Evolutionary conservation across 2,888 invertebrate genomes (phyloP), one percentile per base, ranked within the genome.

Genomic region (Agelastica alni): DNA sequence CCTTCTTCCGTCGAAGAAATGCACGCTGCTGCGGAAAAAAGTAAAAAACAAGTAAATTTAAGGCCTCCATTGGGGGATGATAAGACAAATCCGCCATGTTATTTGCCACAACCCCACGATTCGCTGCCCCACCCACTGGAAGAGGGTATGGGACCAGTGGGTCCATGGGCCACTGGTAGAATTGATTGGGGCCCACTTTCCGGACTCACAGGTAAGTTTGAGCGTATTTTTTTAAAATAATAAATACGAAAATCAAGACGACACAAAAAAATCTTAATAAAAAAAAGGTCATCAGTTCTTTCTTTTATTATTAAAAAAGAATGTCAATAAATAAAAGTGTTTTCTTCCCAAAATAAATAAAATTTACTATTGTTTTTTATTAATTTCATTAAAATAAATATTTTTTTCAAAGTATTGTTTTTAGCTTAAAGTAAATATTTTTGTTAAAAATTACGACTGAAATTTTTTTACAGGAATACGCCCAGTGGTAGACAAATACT

Each of bases 401-500:
- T n/a, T n/a, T n/a, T 30, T 1, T 10, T 30, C 7, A 16, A 3
- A 14, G n/a, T 41, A 6, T n/a, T 41, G 12, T 7, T 41, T 20
- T 18, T 18, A 9, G 5, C 43, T 26, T 12, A 28, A 22, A 20
- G 2, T n/a, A 9, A 36, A 2, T 5, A 46, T 32, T 10, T 44
- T 39, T 6, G n/a, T n/a, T n/a, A n/a, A n/a, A n/a, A n/a, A n/a
- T n/a, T n/a, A n/a, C n/a, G n/a, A n/a, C n/a, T n/a, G n/a, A n/a
- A n/a, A n/a, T n/a, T n/a, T n/a, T n/a, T n/a, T n/a, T n/a, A n/a
- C 7, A 57, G 58, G 90, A 2, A 85, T 89, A 0, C 79, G 89
- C 58, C 90, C 90, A 0, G 80, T 82, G 0, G 89, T 88, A 6
- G 88, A 88, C 75, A 87, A 86, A 66, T 90, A 89, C 70, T 87